Conservation (phyloP, 2,797 vertebrate genomes). For the Acridotheres tristis region DNA sequence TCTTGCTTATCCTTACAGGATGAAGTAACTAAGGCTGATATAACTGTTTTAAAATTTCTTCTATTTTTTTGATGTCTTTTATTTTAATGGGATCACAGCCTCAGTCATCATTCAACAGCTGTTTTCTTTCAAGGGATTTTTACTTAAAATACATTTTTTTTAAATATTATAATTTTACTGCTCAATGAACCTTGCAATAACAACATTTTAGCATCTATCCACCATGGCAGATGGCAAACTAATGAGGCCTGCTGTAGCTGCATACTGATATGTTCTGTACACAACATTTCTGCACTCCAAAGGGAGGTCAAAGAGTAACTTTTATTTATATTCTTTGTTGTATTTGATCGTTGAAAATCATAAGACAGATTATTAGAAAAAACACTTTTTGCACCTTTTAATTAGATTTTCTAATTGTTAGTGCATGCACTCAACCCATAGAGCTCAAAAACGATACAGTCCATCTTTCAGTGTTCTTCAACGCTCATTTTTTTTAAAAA, state of each 20-base stretch:
- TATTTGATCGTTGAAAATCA: constrained; percentile 39
- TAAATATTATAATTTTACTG: constrained; percentile 81
- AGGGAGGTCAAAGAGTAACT: constrained; percentile 83
- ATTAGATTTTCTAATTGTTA: constrained; percentile 47
- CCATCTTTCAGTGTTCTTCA: neutral
- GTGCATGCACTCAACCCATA: neutral
- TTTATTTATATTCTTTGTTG: constrained; percentile 75
- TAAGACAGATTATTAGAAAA: constrained; percentile 55
- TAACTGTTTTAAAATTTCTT: neutral
- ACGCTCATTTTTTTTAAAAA: neutral
- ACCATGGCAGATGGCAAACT: constrained; percentile 84
- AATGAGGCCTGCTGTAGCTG: constrained; percentile 82
- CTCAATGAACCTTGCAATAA: constrained; percentile 85
- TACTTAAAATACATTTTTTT: constrained; percentile 43
- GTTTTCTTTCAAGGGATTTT: constrained; percentile 60
- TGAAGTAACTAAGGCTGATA: neutral
- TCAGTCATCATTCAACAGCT: constrained; percentile 58
- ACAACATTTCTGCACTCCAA: constrained; percentile 59
- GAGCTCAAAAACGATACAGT: neutral
- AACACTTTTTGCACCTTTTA: constrained; percentile 32
- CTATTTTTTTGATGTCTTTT: neutral
- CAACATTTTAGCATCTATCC: constrained; percentile 84
- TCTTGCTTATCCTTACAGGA: neutral
- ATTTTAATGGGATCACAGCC: constrained; percentile 37
- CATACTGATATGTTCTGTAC: constrained; percentile 79